Evolutionary conservation across 2,113 vertebrate genomes (phyloP).

Genomic region (Ptychochromis oligacanthus): DNA sequence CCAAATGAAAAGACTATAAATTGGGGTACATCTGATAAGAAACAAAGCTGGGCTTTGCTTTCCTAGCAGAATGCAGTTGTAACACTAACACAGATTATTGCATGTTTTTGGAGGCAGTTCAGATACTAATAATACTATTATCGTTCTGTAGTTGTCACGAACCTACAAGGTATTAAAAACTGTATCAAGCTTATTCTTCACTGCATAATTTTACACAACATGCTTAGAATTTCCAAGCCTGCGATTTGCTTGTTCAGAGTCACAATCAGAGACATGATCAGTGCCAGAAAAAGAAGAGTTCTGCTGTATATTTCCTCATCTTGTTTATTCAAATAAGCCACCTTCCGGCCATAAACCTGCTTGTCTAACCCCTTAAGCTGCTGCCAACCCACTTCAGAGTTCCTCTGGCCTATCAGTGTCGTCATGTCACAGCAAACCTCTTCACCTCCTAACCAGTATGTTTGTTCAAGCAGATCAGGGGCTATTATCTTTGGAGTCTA

Average conservation of each 20-base stretch:
- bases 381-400: slow-evolving; percentile 26
- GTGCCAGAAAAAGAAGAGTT: neutral
- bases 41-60: neutral
- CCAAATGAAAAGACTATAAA: neutral
- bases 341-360: slow-evolving; percentile 36
- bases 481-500: slow-evolving; percentile 60
- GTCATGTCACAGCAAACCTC: slow-evolving; percentile 44
- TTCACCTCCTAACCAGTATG: slow-evolving; percentile 56
- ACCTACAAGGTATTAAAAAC: neutral
- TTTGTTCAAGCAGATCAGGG: slow-evolving; percentile 62
- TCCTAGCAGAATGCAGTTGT: neutral
- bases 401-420: slow-evolving; percentile 23
- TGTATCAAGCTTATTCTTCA: neutral
- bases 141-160: too few species aligned
- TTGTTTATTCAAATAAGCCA: slow-evolving; percentile 3
- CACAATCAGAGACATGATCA: neutral
- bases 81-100: neutral
- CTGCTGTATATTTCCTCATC: slow-evolving; percentile 22
- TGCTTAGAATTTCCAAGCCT: neutral
- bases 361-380: slow-evolving; percentile 26
- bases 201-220: neutral
- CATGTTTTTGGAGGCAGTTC: neutral
- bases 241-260: neutral
- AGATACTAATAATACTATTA: too few species aligned
- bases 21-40: neutral